Evolutionary conservation across 2,888 invertebrate species (phyloP).

Genomic region (Villa cingulata): DNA sequence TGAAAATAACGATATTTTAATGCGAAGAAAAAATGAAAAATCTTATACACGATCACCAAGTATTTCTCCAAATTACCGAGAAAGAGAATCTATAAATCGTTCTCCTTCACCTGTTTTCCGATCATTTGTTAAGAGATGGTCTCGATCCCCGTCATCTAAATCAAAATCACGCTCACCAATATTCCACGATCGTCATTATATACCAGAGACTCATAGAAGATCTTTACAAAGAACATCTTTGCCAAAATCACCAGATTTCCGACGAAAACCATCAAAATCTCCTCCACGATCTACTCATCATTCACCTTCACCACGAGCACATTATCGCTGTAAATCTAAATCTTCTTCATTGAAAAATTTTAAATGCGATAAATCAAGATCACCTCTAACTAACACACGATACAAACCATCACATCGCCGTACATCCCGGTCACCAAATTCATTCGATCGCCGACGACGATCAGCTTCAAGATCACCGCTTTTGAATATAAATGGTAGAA

Average conservation of each 20-base stretch:
- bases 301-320: slow-evolving; percentile 1
- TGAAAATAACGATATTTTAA: slow-evolving; percentile 16
- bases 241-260: slow-evolving; percentile 5
- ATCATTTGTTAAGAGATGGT: slow-evolving; percentile 1
- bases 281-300: slow-evolving; percentile 4
- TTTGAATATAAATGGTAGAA: neutral
- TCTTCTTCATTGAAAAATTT: slow-evolving; percentile 5
- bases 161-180: slow-evolving; percentile 10
- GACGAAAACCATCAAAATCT: slow-evolving; percentile 10
- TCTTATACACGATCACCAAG: slow-evolving; percentile 1
- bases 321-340: slow-evolving; percentile 6
- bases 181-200: slow-evolving; percentile 1
- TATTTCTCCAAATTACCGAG: neutral
- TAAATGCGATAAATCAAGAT: slow-evolving; percentile 6
- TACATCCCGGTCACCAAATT: slow-evolving; percentile 5
- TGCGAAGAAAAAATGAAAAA: slow-evolving; percentile 11
- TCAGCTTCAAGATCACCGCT: neutral
- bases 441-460: neutral
- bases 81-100: neutral
- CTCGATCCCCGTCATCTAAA: slow-evolving; percentile 6
- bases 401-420: slow-evolving; percentile 7
- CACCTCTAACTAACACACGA: slow-evolving; percentile 1
- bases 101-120: neutral
- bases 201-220: neutral
- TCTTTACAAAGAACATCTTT: slow-evolving; percentile 7